These are phyloP conservation scores for Heliconius erato DNA, from an alignment of 2,888 invertebrate species.

Conservation along the genomic window DNA sequence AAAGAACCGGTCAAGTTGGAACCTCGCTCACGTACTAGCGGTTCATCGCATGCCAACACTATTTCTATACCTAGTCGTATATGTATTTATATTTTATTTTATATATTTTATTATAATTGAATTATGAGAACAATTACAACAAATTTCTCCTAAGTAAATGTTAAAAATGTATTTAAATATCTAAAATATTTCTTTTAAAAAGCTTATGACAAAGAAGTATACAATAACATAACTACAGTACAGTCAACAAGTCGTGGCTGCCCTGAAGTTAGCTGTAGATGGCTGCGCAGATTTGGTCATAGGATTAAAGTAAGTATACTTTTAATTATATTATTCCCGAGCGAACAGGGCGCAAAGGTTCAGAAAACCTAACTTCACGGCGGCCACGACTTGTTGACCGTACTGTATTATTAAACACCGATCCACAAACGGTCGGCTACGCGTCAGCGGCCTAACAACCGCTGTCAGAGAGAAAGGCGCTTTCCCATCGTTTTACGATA, in stretches of 20 bases:
- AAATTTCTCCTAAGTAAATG: neutral
- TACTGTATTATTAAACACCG: constrained; percentile 34
- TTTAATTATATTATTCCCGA: too few species aligned
- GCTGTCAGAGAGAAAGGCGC: constrained; percentile 80
- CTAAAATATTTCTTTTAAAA: neutral
- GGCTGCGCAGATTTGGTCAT: too few species aligned
- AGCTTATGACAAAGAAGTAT: neutral
- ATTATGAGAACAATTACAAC: too few species aligned
- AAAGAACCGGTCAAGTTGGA: constrained; percentile 48
- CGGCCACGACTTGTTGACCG: too few species aligned
- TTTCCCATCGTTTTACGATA: constrained; percentile 70
- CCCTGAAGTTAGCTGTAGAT: too few species aligned
- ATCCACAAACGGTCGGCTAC: constrained; percentile 75
- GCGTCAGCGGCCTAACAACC: constrained; percentile 63
- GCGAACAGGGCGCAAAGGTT: too few species aligned
- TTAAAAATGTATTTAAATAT: neutral
- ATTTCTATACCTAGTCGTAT: constrained; percentile 20
- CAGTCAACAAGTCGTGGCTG: too few species aligned
- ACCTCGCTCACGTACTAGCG: constrained; percentile 47
- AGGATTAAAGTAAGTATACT: too few species aligned
- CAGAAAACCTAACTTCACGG: too few species aligned
- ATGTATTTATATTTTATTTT: neutral
- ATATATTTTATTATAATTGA: neutral
- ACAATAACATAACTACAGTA: neutral
- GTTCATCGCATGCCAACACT: constrained; percentile 45